These are phyloP conservation scores for Anniella stebbinsi DNA, from an alignment of 2,797 vertebrate genomes.

Conservation along the genomic window DNA sequence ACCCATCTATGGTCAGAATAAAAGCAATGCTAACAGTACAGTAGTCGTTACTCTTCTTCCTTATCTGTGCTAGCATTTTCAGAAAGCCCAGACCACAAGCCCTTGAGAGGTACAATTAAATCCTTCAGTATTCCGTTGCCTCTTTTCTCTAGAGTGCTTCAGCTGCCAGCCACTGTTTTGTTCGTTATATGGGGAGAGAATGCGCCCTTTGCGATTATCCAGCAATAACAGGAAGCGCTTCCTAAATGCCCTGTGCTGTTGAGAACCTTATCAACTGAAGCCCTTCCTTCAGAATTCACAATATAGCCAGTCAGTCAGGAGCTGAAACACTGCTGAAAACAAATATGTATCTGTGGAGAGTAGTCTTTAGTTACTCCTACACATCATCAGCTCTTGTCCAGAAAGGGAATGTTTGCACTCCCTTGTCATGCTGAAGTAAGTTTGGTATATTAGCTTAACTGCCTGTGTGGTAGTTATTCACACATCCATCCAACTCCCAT, in stretches of 20 bases:
- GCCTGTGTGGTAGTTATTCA: slow-evolving; percentile 36
- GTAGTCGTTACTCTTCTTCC: neutral
- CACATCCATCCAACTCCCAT: slow-evolving; percentile 22
- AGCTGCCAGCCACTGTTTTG: neutral
- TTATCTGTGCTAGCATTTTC: neutral
- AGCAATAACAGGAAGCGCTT: neutral
- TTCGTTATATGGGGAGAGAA: neutral
- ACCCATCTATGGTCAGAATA: neutral
- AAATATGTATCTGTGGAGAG: slow-evolving; percentile 8
- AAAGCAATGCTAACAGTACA: too few relatives aligned
- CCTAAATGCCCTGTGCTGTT: neutral
- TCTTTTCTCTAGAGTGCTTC: neutral
- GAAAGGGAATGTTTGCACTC: slow-evolving; percentile 30
- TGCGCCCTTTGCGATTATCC: neutral
- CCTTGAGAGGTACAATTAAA: neutral
- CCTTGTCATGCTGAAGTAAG: slow-evolving; percentile 27
- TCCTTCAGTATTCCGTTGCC: neutral
- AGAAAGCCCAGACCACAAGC: neutral
- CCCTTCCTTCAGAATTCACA: neutral
- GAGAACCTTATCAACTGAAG: neutral
- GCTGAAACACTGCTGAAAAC: neutral
- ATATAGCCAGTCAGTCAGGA: neutral
- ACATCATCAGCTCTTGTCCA: slow-evolving; percentile 18
- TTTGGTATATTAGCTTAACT: slow-evolving; percentile 34
- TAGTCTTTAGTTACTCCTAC: slow-evolving; percentile 33